Base-by-base conservation (phyloP, 2,797 vertebrate species). In the Phylloscopus collybita region DNA sequence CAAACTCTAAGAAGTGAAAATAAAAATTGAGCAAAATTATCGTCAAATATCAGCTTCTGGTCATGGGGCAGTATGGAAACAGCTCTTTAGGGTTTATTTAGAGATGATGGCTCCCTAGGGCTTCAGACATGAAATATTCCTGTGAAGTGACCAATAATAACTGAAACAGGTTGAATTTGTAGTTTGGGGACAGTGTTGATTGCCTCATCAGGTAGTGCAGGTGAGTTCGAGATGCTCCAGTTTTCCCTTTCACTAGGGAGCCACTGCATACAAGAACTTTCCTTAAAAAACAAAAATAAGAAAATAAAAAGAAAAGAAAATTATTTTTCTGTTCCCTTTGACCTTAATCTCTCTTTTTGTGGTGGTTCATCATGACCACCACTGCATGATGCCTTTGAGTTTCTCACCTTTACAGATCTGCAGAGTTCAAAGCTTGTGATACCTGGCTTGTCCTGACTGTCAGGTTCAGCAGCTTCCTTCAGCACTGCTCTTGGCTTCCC, bases 281-380 rank as follows among this genome's bases (percentile, higher is more conserved):
- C 9, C 15, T 62, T 57, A 13, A 49, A 61, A 61, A 76, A 76
- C 9, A 65, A 71, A 67, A 70, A 47, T 1, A n/a, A 84, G 27
- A 4, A 51, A 73, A 32, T 4, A n/a, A 38, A 69, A 64, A n/a
- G 11, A 42, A 16, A 89, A 53, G 0, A 0, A 36, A 26, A 5
- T 26, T 42, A 12, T 30, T 53, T n/a, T 82, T 30, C 44, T 87
- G 57, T 42, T 40, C 8, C 29, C 6, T 45, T 90, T 74, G 36
- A 21, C 25, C 49, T 7, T 40, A 74, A 22, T 15, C 30, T 80
- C 36, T 60, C 36, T 54, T 95, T 90, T 36, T 11, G 2, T 25
- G 20, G 13, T 2, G 29, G 2, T 14, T 92, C 32, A 11, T 62
- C 10, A 0, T 16, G 5, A 34, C 8, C 36, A 53, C 23, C 27